These are phyloP conservation scores for Emydura subglobosa DNA, from an alignment of 2,113 vertebrate species.

Conservation along the genomic window DNA sequence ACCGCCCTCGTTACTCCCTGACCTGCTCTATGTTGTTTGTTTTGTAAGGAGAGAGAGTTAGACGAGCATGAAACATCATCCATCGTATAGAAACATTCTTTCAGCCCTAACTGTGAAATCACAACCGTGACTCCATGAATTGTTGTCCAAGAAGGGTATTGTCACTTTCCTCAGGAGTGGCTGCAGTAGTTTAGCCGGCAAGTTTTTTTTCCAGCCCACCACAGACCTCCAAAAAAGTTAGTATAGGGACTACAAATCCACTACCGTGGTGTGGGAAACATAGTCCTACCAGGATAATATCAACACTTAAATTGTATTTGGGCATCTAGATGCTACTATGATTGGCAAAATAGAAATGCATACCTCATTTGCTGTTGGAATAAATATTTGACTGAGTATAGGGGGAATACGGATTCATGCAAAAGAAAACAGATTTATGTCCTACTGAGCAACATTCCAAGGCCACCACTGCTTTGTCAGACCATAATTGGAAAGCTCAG, in stretches of 20 bases:
- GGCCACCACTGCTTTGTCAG: not conserved
- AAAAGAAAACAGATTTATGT: not conserved
- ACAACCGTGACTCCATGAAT: not conserved
- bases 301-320: not conserved
- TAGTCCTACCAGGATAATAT: not conserved
- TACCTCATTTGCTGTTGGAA: not conserved
- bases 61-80: not conserved
- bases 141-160: not conserved
- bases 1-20: not conserved
- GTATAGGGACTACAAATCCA: not conserved
- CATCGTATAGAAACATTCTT: too few species aligned
- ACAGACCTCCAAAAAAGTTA: not conserved
- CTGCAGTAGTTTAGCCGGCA: not conserved
- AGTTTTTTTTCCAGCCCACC: not conserved
- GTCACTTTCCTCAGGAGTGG: not conserved
- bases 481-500: not conserved
- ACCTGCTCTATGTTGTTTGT: not conserved
- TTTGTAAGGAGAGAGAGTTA: not conserved
- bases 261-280: not conserved
- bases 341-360: not conserved
- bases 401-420: fast-evolving
- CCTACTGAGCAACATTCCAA: not conserved
- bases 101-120: not conserved
- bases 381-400: not conserved
- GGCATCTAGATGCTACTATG: not conserved